These are phyloP conservation scores for Acheta domesticus DNA, from an alignment of 2,888 invertebrate species.

Conservation along the genomic window DNA sequence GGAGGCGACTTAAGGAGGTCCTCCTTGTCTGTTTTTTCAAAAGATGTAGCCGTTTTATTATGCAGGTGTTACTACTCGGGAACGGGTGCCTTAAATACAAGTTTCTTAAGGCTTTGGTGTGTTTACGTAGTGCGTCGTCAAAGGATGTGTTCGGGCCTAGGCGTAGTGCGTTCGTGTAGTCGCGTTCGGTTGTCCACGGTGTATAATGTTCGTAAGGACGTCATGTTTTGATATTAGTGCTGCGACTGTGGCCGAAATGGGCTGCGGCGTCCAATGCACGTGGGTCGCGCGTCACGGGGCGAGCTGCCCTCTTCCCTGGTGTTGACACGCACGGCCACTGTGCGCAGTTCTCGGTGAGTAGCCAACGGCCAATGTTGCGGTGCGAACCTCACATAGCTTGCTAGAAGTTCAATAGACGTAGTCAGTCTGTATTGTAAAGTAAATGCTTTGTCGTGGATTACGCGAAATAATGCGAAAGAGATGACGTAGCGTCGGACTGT, in stretches of 20 bases:
- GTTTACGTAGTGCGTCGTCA: not conserved
- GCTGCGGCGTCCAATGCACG: not conserved
- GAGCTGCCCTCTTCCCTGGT: not conserved
- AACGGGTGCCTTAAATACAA: constrained; percentile 20
- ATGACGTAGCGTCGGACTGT: no score
- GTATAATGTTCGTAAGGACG: constrained; percentile 5
- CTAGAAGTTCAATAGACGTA: no score
- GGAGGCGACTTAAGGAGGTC: constrained; percentile 26
- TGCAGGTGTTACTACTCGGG: constrained; percentile 27
- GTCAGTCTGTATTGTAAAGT: no score
- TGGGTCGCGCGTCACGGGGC: not conserved
- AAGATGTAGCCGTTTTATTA: constrained; percentile 29
- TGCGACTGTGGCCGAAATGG: not conserved
- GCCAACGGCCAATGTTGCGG: no score
- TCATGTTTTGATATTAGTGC: constrained; percentile 1
- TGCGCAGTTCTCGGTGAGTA: not conserved
- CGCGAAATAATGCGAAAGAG: no score
- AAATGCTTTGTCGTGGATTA: no score
- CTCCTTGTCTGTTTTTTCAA: constrained; percentile 26
- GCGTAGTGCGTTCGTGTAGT: not conserved
- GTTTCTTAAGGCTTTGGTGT: not conserved
- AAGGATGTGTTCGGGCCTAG: not conserved
- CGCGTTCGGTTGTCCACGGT: not conserved
- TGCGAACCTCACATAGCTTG: no score
- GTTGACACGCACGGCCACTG: not conserved